A percentile compares a stretch with the other conserved stretches of the same genome.
These are phyloP conservation scores for Polyergus mexicanus DNA, from an alignment of 1,140 invertebrate species.

Conservation along the genomic window DNA sequence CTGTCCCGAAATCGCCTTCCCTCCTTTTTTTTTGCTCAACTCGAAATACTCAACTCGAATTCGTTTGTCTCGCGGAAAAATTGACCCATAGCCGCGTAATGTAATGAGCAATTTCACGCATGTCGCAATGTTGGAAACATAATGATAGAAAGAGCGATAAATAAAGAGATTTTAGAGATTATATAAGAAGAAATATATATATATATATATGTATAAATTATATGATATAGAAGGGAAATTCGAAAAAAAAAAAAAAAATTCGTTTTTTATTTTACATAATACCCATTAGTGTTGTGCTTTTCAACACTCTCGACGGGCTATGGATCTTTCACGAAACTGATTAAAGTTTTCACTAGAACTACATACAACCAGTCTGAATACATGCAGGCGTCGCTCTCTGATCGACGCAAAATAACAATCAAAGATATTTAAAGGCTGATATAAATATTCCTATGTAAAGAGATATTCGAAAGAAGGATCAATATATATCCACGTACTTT, in stretches of 20 bases:
- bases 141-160: background rate
- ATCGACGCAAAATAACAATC: conserved; percentile 23
- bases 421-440: conserved; percentile 18
- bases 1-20: conserved; percentile 75
- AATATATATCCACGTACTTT: conserved; percentile 8
- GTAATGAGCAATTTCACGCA: conserved; percentile 13
- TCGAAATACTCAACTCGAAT: conserved; percentile 74
- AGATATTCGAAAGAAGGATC: conserved; percentile 5
- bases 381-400: conserved; percentile 61
- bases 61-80: conserved; percentile 49
- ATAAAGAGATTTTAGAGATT: conserved; percentile 20
- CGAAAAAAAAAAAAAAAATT: conserved; percentile 22
- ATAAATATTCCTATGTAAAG: conserved; percentile 4
- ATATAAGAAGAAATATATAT: background rate
- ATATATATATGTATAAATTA: background rate
- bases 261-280: background rate
- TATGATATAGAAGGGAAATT: background rate
- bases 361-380: conserved; percentile 65
- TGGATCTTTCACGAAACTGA: conserved; percentile 64
- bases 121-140: background rate
- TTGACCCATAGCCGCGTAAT: conserved; percentile 74
- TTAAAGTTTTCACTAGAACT: conserved; percentile 82
- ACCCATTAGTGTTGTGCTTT: conserved; percentile 25
- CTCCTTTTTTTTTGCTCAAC: conserved; percentile 73
- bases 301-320: conserved; percentile 61